These are phyloP conservation scores for Vanessa cardui DNA, from an alignment of 2,888 invertebrate genomes.

Conservation along the genomic window DNA sequence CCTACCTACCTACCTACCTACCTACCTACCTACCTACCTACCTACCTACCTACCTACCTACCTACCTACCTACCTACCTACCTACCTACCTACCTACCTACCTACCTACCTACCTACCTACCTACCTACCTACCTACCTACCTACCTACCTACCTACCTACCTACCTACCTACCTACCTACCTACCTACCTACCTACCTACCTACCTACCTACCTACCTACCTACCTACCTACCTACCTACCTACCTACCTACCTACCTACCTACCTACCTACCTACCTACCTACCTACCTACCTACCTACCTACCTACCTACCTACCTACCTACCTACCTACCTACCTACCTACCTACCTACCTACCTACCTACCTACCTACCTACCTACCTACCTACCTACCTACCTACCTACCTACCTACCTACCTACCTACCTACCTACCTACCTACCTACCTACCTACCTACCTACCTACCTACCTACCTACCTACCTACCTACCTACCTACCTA, in stretches of 20 bases:
- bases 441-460: conserved; percentile 2
- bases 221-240: conserved; percentile 2
- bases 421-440: conserved; percentile 3
- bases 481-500: conserved; percentile 3
- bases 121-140: conserved; percentile 3
- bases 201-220: conserved; percentile 3
- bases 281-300: conserved; percentile 3
- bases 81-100: conserved; percentile 3
- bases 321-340: conserved; percentile 1
- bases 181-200: conserved; percentile 3
- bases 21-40: conserved; percentile 3
- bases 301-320: conserved; percentile 3
- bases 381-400: conserved; percentile 3
- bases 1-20: conserved; percentile 3
- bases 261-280: conserved; percentile 3
- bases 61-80: conserved; percentile 3
- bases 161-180: background rate
- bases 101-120: conserved; percentile 3
- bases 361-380: background rate
- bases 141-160: conserved; percentile 3
- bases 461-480: conserved; percentile 3
- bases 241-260: conserved; percentile 3
- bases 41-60: background rate
- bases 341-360: background rate
- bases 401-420: conserved; percentile 3